Evolutionary conservation across 2,113 vertebrate genomes (phyloP), one percentile per base, ranked within the genome.

Genomic region (Xenus cinereus): DNA sequence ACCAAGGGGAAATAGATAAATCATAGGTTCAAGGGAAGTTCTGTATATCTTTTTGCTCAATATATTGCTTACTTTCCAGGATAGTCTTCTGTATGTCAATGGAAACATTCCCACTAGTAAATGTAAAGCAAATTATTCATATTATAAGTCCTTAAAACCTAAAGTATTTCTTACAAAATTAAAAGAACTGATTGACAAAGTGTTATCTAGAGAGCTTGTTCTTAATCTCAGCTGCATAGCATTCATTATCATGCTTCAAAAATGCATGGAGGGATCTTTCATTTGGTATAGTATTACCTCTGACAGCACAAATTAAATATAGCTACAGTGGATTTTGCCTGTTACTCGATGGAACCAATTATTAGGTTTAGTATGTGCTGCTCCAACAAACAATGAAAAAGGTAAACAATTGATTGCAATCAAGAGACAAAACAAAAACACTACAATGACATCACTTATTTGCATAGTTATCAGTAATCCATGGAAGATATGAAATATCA

Each of bases 381-480:
- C 66, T 90, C 43, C 90, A 91, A 63, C 66, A 82, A 78, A 69
- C 15, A 64, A 30, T 79, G 82, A 63, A 84, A 80, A 83, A 51
- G 62, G 67, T 72, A 89, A 91, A 82, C 78, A 85, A 51, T 19
- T 81, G 66, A 94, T 91, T 94, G 78, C 87, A 95, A 93, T 93
- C 95, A 94, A 76, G 91, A 69, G 20, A 50, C 46, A 50, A 95
- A 91, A 71, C 51, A 91, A 85, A 93, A 93, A 33, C 39, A 69
- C 45, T 79, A 43, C 33, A 79, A 67, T 75, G 67, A 50, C 30
- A 23, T 54, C 68, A 33, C 27, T n/a, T 84, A 79, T 90, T 90
- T 90, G 39, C 71, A 87, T 82, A 84, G 46, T 33, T 91, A 79
- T 68, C 66, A 50, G 2, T 14, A 94, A 87, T 46, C 51, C 0